These are phyloP conservation scores for Azorinus chamasolen DNA, from an alignment of 2,888 invertebrate genomes.

Conservation along the genomic window DNA sequence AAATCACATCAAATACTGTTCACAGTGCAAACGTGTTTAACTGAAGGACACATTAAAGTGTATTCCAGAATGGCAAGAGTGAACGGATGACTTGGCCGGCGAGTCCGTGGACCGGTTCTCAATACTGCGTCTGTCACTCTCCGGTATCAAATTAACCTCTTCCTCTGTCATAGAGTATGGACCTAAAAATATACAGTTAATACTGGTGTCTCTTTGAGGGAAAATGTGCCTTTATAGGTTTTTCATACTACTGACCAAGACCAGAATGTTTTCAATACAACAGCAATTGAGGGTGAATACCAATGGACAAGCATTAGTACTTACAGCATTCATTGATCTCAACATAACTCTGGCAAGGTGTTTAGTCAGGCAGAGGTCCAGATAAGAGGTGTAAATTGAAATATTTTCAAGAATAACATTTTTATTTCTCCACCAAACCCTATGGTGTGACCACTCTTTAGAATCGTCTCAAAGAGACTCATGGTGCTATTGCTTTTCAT, in stretches of 20 bases:
- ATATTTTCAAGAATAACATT: too few relatives aligned
- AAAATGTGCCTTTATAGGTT: too few relatives aligned
- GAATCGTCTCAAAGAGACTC: too few relatives aligned
- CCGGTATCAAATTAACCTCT: conserved; percentile 35
- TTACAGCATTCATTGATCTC: too few relatives aligned
- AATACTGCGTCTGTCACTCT: conserved; percentile 8
- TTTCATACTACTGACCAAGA: not conserved
- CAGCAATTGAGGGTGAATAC: not conserved
- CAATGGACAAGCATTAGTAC: not conserved
- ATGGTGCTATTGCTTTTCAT: too few relatives aligned
- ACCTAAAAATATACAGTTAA: conserved; percentile 12
- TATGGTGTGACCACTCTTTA: too few relatives aligned
- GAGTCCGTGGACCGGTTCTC: conserved; percentile 26
- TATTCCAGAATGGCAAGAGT: conserved; percentile 41
- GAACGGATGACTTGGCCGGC: conserved; percentile 24
- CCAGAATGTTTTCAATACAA: not conserved
- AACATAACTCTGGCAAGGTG: too few relatives aligned
- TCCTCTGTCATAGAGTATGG: conserved; percentile 44
- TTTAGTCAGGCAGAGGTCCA: too few relatives aligned
- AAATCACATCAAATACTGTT: too few relatives aligned
- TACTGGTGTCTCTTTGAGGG: too few relatives aligned
- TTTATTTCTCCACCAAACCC: too few relatives aligned
- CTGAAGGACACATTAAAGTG: conserved; percentile 43
- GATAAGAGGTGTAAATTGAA: too few relatives aligned
- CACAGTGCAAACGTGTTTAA: not conserved